Percentiles rank a stretch among this genome's conserved stretches.
phyloP scores from a whole-genome alignment of 64 coral and sea anemone species.

The Stichodactyla mertensii region DNA sequence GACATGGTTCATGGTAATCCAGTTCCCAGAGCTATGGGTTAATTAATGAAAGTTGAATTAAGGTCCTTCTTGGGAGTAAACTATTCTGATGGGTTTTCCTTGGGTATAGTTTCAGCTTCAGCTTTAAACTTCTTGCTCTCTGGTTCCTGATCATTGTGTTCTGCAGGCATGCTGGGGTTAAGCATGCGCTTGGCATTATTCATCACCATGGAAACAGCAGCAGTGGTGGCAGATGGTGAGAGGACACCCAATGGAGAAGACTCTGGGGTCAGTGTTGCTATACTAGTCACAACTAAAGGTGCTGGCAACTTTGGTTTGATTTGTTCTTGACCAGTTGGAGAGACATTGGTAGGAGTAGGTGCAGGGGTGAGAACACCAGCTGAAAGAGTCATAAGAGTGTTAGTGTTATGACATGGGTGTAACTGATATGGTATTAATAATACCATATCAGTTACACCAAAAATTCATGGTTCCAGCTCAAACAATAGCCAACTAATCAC shows the following conservation, averaged over 20 bases:
- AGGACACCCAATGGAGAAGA: constrained; percentile 90
- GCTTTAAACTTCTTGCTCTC: constrained; percentile 41
- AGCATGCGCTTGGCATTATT: constrained; percentile 85
- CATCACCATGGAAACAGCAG: constrained; percentile 95
- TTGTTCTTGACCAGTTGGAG: constrained; percentile 48
- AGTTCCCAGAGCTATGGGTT: background rate
- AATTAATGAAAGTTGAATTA: background rate
- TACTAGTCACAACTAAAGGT: constrained; percentile 51
- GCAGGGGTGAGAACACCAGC: constrained; percentile 88
- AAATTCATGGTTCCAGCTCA: no score
- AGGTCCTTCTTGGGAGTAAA: background rate
- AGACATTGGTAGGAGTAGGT: constrained; percentile 73
- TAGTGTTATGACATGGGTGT: background rate
- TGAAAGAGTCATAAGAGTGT: background rate
- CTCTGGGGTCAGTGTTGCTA: constrained; percentile 80
- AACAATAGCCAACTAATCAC: no score
- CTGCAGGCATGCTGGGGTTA: constrained; percentile 15
- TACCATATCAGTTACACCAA: background rate
- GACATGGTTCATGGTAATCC: background rate
- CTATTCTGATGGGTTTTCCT: background rate
- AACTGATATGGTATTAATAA: no score
- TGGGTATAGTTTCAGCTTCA: constrained; percentile 5
- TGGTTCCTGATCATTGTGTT: constrained; percentile 44
- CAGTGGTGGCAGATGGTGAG: constrained; percentile 94
- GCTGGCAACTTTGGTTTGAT: constrained; percentile 43